Conservation (phyloP, 2,888 invertebrate genomes). For the Cryptocheilus praepositus region DNA sequence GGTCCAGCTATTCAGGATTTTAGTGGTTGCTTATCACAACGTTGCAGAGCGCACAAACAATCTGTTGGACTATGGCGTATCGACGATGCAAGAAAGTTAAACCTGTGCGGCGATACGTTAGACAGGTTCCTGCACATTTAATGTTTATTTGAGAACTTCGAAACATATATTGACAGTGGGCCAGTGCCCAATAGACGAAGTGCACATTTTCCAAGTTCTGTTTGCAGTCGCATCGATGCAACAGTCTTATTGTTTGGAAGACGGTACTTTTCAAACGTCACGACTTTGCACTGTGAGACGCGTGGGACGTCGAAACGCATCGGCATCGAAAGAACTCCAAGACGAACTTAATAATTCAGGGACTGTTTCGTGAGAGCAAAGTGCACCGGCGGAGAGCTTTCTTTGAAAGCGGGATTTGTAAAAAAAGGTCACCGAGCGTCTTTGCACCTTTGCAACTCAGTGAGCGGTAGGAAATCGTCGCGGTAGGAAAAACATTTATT, state of each 20-base stretch:
- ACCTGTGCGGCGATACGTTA: no score
- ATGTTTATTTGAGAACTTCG: no score
- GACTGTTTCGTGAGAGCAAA: conserved; percentile 41
- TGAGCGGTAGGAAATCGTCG: no score
- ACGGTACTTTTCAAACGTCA: neutral
- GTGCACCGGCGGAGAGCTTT: conserved; percentile 6
- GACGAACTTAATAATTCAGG: conserved; percentile 39
- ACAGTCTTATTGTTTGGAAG: no score
- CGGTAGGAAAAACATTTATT: no score
- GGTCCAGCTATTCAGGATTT: conserved; percentile 36
- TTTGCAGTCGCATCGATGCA: neutral
- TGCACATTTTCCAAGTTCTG: neutral
- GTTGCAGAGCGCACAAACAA: conserved; percentile 24
- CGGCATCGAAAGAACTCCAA: neutral
- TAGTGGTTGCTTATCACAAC: conserved; percentile 50
- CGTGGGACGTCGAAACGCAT: conserved; percentile 4
- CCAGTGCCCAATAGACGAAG: no score
- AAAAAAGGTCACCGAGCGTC: no score
- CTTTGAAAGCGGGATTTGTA: conserved; percentile 2
- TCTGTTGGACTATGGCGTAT: neutral
- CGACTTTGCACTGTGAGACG: neutral
- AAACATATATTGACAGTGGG: no score
- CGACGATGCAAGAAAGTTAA: no score
- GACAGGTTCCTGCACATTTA: no score
- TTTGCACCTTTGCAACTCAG: no score